Evolutionary conservation across 2,888 invertebrate genomes (phyloP).

Genomic region (Norana najaformis): DNA sequence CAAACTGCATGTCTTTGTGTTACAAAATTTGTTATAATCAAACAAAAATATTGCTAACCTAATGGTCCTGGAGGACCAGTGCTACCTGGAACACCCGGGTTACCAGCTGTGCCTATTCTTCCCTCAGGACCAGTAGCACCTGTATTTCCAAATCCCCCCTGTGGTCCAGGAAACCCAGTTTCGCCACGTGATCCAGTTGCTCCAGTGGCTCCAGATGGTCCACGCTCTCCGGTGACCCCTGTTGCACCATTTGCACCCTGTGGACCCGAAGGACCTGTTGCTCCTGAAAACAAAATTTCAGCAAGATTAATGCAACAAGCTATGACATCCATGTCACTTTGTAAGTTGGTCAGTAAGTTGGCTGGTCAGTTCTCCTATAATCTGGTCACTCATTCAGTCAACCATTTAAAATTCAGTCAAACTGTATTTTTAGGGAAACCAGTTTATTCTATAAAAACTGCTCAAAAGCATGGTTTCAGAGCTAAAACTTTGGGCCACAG

Average conservation of each 20-base stretch:
- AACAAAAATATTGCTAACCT: not conserved
- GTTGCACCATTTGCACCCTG: not conserved
- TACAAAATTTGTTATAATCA: not conserved
- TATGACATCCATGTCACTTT: no score
- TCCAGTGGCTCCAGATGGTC: slow-evolving; percentile 25
- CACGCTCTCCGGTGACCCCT: slow-evolving; percentile 9
- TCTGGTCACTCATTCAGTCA: not conserved
- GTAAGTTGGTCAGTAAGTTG: no score
- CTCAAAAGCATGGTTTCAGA: not conserved
- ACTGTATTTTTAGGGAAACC: not conserved
- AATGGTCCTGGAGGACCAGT: slow-evolving; percentile 19
- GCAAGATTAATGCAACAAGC: not conserved
- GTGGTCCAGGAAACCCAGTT: slow-evolving; percentile 27
- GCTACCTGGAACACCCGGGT: not conserved
- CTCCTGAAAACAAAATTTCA: not conserved
- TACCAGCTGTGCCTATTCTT: not conserved
- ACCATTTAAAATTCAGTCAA: not conserved
- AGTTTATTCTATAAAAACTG: not conserved
- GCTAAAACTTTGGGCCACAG: not conserved
- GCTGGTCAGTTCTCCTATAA: no score
- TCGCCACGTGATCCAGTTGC: slow-evolving; percentile 19
- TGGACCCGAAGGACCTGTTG: slow-evolving; percentile 8
- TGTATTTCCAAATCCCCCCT: slow-evolving; percentile 19
- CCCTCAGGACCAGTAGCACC: slow-evolving; percentile 24
- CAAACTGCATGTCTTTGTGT: not conserved